Conservation (phyloP, 2,888 invertebrate genomes). For the Andricus curvator region DNA sequence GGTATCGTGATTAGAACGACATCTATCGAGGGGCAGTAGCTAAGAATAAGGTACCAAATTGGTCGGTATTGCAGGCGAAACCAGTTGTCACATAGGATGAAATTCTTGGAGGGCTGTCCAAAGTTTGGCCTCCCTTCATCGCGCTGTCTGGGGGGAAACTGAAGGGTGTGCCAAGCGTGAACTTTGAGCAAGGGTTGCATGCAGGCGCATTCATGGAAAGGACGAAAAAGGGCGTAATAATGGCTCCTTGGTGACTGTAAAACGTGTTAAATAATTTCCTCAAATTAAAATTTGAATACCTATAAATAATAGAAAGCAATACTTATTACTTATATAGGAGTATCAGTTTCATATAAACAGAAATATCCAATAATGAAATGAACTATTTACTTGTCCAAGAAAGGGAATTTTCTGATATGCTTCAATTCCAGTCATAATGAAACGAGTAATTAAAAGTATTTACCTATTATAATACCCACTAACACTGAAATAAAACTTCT, state of each 20-base stretch:
- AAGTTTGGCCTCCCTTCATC: constrained; percentile 54
- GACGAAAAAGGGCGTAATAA: constrained; percentile 49
- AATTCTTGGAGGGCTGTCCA: constrained; percentile 64
- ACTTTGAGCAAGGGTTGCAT: constrained; percentile 10
- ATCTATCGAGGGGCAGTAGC: constrained; percentile 62
- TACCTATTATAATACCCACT: too few species aligned
- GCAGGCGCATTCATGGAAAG: not conserved
- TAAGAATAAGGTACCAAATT: constrained; percentile 48
- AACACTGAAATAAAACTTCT: too few species aligned
- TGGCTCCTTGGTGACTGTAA: constrained; percentile 46
- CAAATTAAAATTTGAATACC: not conserved
- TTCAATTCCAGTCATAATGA: too few species aligned
- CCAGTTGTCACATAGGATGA: constrained; percentile 50
- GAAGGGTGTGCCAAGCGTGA: constrained; percentile 53
- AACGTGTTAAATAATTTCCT: not conserved
- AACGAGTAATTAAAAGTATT: too few species aligned
- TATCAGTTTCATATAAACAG: not conserved
- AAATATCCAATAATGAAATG: not conserved
- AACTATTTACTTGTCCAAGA: too few species aligned
- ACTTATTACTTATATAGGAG: not conserved
- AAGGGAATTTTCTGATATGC: too few species aligned
- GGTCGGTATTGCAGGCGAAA: constrained; percentile 71
- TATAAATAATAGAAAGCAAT: not conserved
- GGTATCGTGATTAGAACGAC: constrained; percentile 65
- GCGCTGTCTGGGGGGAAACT: constrained; percentile 50